Evolutionary conservation across 2,113 vertebrate genomes (phyloP).

Genomic region (Alligator mississippiensis): DNA sequence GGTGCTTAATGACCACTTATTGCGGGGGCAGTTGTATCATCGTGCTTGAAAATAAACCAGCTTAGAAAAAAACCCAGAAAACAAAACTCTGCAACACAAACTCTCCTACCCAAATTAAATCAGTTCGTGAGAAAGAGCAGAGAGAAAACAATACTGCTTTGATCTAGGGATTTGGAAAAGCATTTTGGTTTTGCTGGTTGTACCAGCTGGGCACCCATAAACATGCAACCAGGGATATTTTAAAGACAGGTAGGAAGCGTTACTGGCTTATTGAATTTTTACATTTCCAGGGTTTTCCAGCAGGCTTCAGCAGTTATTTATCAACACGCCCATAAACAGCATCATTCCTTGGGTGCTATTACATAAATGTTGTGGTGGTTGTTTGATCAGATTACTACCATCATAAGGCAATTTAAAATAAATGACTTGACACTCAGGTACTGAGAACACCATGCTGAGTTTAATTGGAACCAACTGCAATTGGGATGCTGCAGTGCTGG

Average conservation of each 20-base stretch:
- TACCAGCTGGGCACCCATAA: neutral
- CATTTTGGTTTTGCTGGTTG: neutral
- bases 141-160: neutral
- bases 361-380: neutral
- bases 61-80: neutral
- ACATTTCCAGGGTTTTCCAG: neutral
- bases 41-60: neutral
- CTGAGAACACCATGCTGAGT: neutral
- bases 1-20: neutral
- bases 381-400: constrained; percentile 14
- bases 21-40: neutral
- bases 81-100: neutral
- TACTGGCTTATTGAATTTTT: neutral
- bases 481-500: constrained; percentile 23
- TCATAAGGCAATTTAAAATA: neutral
- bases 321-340: neutral
- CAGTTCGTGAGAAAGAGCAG: neutral
- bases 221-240: too few species aligned
- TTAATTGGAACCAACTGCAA: neutral
- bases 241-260: neutral
- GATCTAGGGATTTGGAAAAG: neutral
- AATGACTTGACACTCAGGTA: neutral
- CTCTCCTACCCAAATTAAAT: neutral
- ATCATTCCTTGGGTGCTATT: neutral
- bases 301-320: neutral